Conservation (phyloP, 2,888 invertebrate genomes). For the Deilephila porcellus region DNA sequence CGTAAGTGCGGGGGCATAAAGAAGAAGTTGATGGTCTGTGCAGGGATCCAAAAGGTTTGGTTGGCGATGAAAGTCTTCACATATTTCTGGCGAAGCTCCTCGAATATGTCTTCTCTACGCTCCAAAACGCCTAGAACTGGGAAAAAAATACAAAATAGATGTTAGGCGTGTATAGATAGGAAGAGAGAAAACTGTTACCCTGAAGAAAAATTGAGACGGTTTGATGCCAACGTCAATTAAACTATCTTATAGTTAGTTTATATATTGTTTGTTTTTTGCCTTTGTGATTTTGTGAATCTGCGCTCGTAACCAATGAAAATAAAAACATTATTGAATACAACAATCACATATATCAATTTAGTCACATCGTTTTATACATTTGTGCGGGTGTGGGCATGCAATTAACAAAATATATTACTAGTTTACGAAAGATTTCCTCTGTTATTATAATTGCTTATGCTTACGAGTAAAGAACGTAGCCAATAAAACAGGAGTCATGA, state of each 20-base stretch:
- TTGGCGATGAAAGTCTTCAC: constrained; percentile 89
- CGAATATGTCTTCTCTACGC: constrained; percentile 87
- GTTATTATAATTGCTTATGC: constrained; percentile 47
- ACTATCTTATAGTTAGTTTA: no score
- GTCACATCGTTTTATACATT: no score
- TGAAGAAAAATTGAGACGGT: no score
- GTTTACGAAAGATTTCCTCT: no score
- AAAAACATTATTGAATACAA: no score
- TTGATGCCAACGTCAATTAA: no score
- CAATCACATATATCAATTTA: no score
- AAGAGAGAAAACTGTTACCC: not conserved
- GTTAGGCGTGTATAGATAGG: not conserved
- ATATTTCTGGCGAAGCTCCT: constrained; percentile 89
- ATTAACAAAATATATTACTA: no score
- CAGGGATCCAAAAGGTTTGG: constrained; percentile 93
- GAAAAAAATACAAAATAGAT: constrained; percentile 36
- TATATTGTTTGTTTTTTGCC: no score
- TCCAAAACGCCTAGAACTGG: constrained; percentile 91
- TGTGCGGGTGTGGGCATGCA: no score
- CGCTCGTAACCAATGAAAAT: no score
- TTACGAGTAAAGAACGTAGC: constrained; percentile 89
- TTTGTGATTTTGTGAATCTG: no score
- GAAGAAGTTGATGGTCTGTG: constrained; percentile 91
- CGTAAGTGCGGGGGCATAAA: constrained; percentile 89
- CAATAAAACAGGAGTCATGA: constrained; percentile 89